A percentile compares a stretch with the other conserved stretches of the same genome.
Conservation (phyloP, 2,113 vertebrate genomes). For the Cochlearius cochlearius region DNA sequence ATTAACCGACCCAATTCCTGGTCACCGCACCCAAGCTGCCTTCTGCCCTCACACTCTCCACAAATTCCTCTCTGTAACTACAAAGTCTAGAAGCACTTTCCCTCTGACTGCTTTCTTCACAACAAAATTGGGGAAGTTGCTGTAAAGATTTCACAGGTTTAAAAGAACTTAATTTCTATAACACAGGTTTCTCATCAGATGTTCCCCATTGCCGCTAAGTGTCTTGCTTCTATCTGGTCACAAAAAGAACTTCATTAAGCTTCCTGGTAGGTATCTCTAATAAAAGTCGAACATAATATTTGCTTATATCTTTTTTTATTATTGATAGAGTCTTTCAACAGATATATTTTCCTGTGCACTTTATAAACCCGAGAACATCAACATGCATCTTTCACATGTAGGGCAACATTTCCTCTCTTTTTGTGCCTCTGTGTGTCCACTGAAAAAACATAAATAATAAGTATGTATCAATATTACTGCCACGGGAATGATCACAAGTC, state of each 20-base stretch:
- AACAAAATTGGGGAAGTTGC: background rate
- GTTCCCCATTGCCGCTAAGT: background rate
- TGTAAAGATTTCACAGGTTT: background rate
- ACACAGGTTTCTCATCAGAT: background rate
- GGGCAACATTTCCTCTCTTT: background rate
- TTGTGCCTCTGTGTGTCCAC: rapidly evolving
- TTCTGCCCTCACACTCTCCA: background rate
- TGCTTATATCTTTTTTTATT: background rate
- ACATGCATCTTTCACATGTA: background rate
- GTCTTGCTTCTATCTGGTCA: background rate
- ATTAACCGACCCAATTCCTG: background rate
- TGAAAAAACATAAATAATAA: background rate
- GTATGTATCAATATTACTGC: background rate
- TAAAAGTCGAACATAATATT: background rate
- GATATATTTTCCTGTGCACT: background rate
- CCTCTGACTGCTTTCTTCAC: background rate
- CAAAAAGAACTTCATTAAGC: rapidly evolving
- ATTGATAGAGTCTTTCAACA: background rate
- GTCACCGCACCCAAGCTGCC: background rate
- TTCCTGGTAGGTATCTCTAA: background rate
- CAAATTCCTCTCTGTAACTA: background rate
- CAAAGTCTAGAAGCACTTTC: background rate
- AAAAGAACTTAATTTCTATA: background rate
- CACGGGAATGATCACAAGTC: background rate
- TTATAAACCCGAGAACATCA: background rate